These are phyloP conservation scores for Desoria tigrina DNA, from an alignment of 2,888 invertebrate genomes.

Conservation along the genomic window DNA sequence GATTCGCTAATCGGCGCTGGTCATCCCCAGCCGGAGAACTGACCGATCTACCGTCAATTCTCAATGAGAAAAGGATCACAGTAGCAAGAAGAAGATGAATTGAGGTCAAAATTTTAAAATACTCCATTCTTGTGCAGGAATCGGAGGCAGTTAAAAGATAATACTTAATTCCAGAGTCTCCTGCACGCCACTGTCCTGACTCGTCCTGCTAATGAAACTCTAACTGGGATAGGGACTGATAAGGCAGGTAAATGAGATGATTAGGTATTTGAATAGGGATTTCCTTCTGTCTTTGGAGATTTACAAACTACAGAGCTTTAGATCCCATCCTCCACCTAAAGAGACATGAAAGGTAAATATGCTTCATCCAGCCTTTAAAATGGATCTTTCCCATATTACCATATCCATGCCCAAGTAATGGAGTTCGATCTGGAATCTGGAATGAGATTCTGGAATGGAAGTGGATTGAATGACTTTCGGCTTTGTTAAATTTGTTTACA, in stretches of 20 bases:
- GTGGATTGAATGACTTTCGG: too few relatives aligned
- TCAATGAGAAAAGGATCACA: background rate
- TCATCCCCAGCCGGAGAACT: background rate
- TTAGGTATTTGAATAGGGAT: conserved; percentile 11
- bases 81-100: conserved; percentile 8
- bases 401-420: too few relatives aligned
- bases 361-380: too few relatives aligned
- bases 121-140: background rate
- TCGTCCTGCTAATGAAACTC: too few relatives aligned
- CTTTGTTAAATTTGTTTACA: conserved; percentile 7
- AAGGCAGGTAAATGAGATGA: conserved; percentile 12
- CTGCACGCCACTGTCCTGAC: too few relatives aligned
- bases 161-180: too few relatives aligned
- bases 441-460: too few relatives aligned
- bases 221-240: background rate
- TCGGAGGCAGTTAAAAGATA: too few relatives aligned
- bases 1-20: background rate
- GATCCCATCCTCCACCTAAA: too few relatives aligned
- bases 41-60: conserved; percentile 14
- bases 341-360: too few relatives aligned
- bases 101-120: conserved; percentile 14
- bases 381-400: too few relatives aligned
- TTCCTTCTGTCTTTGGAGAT: conserved; percentile 17
- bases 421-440: too few relatives aligned
- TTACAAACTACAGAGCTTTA: background rate